These are phyloP conservation scores for Aspidapion aeneum DNA, from an alignment of 2,888 invertebrate genomes.

Conservation along the genomic window DNA sequence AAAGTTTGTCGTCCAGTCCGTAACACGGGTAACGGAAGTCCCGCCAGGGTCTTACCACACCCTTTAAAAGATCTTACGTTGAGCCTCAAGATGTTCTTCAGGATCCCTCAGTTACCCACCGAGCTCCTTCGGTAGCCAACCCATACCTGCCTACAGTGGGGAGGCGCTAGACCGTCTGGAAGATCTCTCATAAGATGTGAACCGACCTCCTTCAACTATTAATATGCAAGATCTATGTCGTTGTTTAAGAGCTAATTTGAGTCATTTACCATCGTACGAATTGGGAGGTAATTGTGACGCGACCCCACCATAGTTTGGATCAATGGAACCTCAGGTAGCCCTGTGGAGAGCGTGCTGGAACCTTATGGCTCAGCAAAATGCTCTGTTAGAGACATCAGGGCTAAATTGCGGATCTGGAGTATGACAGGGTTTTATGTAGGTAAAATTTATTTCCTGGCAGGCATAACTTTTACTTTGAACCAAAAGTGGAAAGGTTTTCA, in stretches of 20 bases:
- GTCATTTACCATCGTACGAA: background rate
- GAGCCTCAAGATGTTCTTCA: constrained; percentile 11
- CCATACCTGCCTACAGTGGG: background rate
- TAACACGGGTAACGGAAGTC: constrained; percentile 46
- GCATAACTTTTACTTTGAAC: too few relatives aligned
- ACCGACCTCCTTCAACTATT: too few relatives aligned
- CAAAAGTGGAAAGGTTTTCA: background rate
- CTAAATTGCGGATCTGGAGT: constrained; percentile 15
- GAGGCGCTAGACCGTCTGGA: background rate
- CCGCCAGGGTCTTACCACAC: background rate
- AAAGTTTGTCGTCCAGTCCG: constrained; percentile 71
- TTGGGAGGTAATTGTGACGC: background rate
- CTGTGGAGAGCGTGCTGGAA: constrained; percentile 21
- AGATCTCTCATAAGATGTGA: background rate
- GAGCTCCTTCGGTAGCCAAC: background rate
- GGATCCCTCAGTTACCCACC: background rate
- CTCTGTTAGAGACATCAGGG: constrained; percentile 4
- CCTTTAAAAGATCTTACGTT: constrained; percentile 4
- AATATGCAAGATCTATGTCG: background rate
- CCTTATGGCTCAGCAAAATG: constrained; percentile 10
- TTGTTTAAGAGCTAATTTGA: too few relatives aligned
- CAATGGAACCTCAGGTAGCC: constrained; percentile 15
- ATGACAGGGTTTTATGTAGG: too few relatives aligned
- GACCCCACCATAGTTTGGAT: background rate
- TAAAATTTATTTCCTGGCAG: too few relatives aligned